phyloP scores from a whole-genome alignment of 2,888 invertebrate genomes.

The Coenonympha glycerion region DNA sequence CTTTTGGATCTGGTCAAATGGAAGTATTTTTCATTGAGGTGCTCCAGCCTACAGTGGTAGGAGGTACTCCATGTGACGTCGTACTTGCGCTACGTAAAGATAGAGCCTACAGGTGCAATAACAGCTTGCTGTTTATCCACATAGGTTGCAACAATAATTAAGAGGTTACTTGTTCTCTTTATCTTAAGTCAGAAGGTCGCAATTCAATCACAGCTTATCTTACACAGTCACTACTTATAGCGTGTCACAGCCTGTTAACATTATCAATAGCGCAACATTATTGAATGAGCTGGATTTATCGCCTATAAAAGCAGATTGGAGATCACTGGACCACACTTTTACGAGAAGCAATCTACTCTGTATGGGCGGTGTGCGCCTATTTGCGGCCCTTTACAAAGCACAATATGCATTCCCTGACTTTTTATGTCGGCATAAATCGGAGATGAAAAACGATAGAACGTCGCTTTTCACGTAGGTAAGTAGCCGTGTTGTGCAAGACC shows the following conservation, averaged over 20 bases:
- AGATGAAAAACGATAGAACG: conserved; percentile 51
- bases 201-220: conserved; percentile 17
- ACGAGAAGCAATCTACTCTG: conserved; percentile 67
- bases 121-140: too few relatives aligned
- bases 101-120: too few relatives aligned
- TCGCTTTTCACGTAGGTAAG: conserved; percentile 41
- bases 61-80: too few relatives aligned
- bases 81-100: too few relatives aligned
- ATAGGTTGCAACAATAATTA: too few relatives aligned
- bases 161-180: too few relatives aligned
- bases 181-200: background rate
- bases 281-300: conserved; percentile 62
- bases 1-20: too few relatives aligned
- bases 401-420: conserved; percentile 65
- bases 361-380: conserved; percentile 48
- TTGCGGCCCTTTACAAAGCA: conserved; percentile 48
- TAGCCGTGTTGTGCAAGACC: conserved; percentile 36
- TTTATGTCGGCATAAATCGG: conserved; percentile 66
- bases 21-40: too few relatives aligned
- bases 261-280: conserved; percentile 60
- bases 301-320: conserved; percentile 68
- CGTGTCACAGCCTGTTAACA: conserved; percentile 58
- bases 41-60: too few relatives aligned
- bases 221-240: conserved; percentile 31
- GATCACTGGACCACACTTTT: conserved; percentile 68